These are phyloP conservation scores for Urocyon cinereoargenteus DNA, from an alignment of 2,797 vertebrate species.

Conservation along the genomic window DNA sequence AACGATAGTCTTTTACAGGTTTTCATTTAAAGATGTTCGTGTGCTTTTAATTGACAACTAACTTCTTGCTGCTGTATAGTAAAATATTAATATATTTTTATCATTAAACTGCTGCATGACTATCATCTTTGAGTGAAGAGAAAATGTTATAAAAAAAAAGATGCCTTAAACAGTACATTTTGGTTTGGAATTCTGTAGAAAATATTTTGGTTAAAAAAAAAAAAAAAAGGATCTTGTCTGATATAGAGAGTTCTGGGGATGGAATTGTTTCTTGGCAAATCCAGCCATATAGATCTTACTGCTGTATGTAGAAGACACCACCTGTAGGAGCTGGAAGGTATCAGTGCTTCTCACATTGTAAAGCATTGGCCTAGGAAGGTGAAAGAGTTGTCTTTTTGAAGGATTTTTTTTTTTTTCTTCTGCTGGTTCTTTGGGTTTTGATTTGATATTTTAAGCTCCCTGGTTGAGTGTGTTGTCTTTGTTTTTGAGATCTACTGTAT, in stretches of 20 bases:
- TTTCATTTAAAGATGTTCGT: conserved; percentile 85
- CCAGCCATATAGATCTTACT: conserved; percentile 84
- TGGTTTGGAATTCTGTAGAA: conserved; percentile 88
- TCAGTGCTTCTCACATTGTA: conserved; percentile 82
- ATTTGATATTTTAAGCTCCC: conserved; percentile 83
- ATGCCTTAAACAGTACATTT: conserved; percentile 91
- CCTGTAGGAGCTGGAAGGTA: conserved; percentile 83
- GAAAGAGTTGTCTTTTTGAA: conserved; percentile 85
- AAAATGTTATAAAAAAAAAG: conserved; percentile 88
- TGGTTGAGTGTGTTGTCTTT: conserved; percentile 84
- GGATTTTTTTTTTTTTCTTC: conserved; percentile 83
- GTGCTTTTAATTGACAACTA: conserved; percentile 91
- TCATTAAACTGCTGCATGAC: conserved; percentile 93
- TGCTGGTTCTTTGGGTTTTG: conserved; percentile 84
- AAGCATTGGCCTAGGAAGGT: conserved; percentile 85
- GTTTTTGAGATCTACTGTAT: conserved; percentile 88
- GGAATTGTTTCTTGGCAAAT: conserved; percentile 85
- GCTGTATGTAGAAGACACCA: conserved; percentile 84
- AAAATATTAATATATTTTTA: conserved; percentile 93
- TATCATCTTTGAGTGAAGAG: conserved; percentile 91
- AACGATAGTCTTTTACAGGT: conserved; percentile 87
- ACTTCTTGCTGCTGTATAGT: conserved; percentile 92
- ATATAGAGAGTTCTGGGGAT: conserved; percentile 84
- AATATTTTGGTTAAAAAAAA: conserved; percentile 85
- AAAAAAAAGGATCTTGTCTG: conserved; percentile 82